Percentiles rank a stretch among this genome's conserved stretches.
These are phyloP conservation scores for Nipponia nippon DNA, from an alignment of 2,113 vertebrate species.

Conservation along the genomic window DNA sequence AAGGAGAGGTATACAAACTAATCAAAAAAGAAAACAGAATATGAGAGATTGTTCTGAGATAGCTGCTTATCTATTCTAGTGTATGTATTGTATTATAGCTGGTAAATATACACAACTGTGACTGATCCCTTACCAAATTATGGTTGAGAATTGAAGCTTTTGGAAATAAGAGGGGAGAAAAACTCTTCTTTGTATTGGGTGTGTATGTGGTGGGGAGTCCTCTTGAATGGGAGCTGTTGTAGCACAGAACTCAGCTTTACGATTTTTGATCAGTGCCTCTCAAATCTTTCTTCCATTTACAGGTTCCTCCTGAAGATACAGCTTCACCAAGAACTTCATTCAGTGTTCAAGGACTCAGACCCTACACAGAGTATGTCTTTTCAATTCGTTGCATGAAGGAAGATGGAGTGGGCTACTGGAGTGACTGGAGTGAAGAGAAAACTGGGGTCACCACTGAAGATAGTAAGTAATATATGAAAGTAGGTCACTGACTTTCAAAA, in stretches of 20 bases:
- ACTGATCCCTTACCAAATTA: background rate
- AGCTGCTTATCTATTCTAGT: background rate
- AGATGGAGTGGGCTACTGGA: conserved; percentile 79
- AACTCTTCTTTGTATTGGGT: background rate
- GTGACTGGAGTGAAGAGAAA: conserved; percentile 83
- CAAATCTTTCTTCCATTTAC: background rate
- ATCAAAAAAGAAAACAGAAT: background rate
- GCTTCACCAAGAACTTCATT: conserved; percentile 73
- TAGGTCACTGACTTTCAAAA: background rate
- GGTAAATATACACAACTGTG: background rate
- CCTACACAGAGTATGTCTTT: conserved; percentile 79
- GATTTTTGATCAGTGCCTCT: background rate
- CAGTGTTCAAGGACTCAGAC: conserved; percentile 81
- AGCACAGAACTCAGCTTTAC: background rate
- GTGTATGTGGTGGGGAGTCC: background rate
- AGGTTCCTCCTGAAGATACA: conserved; percentile 80
- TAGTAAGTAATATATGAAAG: conserved; percentile 73
- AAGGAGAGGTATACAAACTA: background rate
- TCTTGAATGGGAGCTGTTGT: background rate
- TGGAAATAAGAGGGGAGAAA: background rate
- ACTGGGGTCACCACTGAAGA: conserved; percentile 76
- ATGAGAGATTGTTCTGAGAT: background rate
- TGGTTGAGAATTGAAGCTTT: background rate
- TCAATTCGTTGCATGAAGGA: conserved; percentile 79
- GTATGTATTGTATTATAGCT: background rate